These are phyloP conservation scores for Drosophila arawakana DNA, from an alignment of 1,140 invertebrate species.

Conservation along the genomic window DNA sequence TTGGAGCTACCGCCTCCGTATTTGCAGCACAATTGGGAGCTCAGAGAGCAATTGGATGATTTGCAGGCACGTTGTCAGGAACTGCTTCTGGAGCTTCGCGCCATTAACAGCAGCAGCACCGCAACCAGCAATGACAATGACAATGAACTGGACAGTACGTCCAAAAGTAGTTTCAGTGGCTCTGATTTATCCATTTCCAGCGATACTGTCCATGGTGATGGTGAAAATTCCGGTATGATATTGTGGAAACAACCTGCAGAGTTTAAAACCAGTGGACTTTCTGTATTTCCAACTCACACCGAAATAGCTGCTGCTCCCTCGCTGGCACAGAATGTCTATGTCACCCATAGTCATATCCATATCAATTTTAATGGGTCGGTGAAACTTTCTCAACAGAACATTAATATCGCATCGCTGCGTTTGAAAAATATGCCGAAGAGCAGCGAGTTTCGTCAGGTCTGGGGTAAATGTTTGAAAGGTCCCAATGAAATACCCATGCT, in stretches of 20 bases:
- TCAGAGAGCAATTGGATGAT: slow-evolving; percentile 44
- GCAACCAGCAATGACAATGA: slow-evolving; percentile 6
- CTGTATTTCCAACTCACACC: background rate
- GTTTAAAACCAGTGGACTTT: background rate
- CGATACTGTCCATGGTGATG: background rate
- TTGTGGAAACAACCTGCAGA: slow-evolving; percentile 19
- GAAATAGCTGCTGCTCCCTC: no score
- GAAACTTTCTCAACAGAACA: slow-evolving; percentile 5
- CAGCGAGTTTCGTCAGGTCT: slow-evolving; percentile 62
- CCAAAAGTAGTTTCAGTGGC: slow-evolving; percentile 11
- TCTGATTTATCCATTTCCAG: background rate
- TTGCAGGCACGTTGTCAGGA: slow-evolving; percentile 53
- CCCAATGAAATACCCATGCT: slow-evolving; percentile 42
- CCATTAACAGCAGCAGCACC: slow-evolving; percentile 21
- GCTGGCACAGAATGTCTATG: slow-evolving; percentile 42
- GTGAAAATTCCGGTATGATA: background rate
- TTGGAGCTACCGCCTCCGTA: background rate
- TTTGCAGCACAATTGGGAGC: slow-evolving; percentile 17
- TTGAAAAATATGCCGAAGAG: background rate
- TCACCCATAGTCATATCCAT: slow-evolving; percentile 61
- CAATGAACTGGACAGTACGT: background rate
- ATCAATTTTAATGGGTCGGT: slow-evolving; percentile 55
- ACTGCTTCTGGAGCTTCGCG: slow-evolving; percentile 46
- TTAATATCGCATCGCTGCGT: slow-evolving; percentile 21
- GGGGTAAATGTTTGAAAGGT: slow-evolving; percentile 42